Conservation (phyloP, 2,113 vertebrate genomes). For the Lepus timidus region DNA sequence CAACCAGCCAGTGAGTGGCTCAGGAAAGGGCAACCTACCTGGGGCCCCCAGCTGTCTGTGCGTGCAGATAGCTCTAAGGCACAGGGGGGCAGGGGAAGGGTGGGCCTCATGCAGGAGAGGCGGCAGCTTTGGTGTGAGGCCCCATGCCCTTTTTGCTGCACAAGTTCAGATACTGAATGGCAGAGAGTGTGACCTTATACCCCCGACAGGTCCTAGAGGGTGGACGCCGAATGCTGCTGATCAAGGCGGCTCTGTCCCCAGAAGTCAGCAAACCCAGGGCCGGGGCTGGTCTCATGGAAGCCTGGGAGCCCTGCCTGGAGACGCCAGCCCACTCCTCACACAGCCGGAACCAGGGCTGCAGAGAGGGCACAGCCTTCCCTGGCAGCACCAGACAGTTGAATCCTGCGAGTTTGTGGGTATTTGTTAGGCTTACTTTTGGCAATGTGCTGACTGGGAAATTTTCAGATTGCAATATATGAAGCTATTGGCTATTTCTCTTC, state of each 20-base stretch:
- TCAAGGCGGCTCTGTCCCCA: background rate
- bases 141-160: background rate
- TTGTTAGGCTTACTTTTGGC: background rate
- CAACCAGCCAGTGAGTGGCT: background rate
- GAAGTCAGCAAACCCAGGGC: background rate
- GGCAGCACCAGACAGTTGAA: background rate
- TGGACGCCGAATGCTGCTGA: background rate
- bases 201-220: background rate
- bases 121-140: too few species aligned
- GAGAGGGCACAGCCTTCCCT: background rate
- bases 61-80: background rate
- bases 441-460: background rate
- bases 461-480: background rate
- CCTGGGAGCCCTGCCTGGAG: background rate
- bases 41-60: background rate
- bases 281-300: background rate
- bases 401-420: background rate
- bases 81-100: background rate
- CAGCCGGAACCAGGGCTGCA: background rate
- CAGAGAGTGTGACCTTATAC: background rate
- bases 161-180: background rate
- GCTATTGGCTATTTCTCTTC: background rate
- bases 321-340: background rate
- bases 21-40: background rate
- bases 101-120: background rate